Conservation (phyloP, 2,113 vertebrate genomes). For the Sylvietta virens region DNA sequence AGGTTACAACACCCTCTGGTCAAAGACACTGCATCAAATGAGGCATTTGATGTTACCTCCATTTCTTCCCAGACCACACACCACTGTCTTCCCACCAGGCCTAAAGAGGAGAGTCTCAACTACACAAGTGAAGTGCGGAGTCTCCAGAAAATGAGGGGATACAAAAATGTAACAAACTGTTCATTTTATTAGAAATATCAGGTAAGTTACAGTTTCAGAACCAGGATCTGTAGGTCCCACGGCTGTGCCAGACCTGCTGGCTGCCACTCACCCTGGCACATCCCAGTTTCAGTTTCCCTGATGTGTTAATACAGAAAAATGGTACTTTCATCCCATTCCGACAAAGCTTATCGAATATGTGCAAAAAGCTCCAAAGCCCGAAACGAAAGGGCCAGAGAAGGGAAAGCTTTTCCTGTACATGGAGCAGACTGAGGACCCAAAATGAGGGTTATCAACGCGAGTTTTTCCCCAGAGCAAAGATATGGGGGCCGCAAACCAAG, state of each 20-base stretch:
- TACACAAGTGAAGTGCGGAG: not conserved
- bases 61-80: not conserved
- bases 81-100: not conserved
- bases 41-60: rapidly evolving
- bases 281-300: not conserved
- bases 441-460: not conserved
- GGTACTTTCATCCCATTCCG: not conserved
- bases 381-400: not conserved
- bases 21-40: not conserved
- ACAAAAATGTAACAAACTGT: not conserved
- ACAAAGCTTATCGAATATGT: not conserved
- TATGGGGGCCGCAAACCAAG: not conserved
- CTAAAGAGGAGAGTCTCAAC: not conserved
- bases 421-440: not conserved
- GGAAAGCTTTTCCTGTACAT: not conserved
- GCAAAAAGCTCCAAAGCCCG: not conserved
- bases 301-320: not conserved
- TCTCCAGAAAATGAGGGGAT: slow-evolving; percentile 29
- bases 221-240: not conserved
- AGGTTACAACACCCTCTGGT: not conserved
- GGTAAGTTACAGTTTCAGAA: not conserved
- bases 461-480: not conserved
- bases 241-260: not conserved
- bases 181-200: slow-evolving; percentile 37
- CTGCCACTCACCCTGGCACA: not conserved